Evolutionary conservation across 2,797 vertebrate species (phyloP), one percentile per base, ranked within the genome.

Genomic region (Pristis pectinata): DNA sequence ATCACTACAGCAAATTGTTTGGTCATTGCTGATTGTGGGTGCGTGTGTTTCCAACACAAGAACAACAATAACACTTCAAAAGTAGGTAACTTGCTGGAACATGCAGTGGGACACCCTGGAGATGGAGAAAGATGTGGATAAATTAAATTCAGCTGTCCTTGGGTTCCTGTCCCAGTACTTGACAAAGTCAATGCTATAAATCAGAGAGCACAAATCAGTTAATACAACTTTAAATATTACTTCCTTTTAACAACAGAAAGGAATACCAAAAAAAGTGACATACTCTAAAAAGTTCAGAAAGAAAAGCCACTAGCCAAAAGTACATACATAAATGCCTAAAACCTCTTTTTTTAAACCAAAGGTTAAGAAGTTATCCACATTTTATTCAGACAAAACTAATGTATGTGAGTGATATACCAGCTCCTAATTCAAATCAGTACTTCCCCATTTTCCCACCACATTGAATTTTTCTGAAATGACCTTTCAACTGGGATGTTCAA

Each of bases 381-480:
- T 87, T 87, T 30, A 87, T 53, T 30, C 53, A 56, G 30, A 59
- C 30, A 87, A 87, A 53, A 24, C 87, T 87, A n/a, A 59, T 0
- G 6, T n/a, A 87, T 8, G 53, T 87, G 83, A n/a, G 53, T 24
- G 44, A 27, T 83, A n/a, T n/a, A n/a, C 15, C 83, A 87, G 53
- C 49, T 87, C 30, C 53, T 59, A 87, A 56, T 34, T 87, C 83
- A 87, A 70, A 87, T 59, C 83, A 87, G 76, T 77, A n/a, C 76
- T 77, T 77, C 56, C 49, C 82, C 27, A 49, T 85, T 85, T 27
- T 85, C 1, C 80, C 82, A 85, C 2, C 49, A 70, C 41, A 37
- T 41, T 34, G 34, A 64, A 64, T 37, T 34, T 91, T 22, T 11
- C 30, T 22, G 87, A 89, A 89, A 56, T 89, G 15, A 89, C 34